Base-by-base conservation (phyloP, 2,888 invertebrate species). In the Mycogona germanica region DNA sequence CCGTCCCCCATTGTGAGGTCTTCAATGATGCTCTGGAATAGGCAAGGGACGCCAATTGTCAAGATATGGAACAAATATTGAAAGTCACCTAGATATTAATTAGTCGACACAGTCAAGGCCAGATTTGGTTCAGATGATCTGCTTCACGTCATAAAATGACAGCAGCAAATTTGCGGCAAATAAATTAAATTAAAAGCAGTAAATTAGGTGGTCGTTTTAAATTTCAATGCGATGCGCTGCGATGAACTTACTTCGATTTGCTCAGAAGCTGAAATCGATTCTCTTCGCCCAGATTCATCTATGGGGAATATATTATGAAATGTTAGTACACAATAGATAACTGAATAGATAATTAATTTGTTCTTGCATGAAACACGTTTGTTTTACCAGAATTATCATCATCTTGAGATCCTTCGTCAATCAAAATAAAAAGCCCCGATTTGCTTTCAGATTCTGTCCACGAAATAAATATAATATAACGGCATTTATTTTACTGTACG, bases 371-470 rank as follows among this genome's bases (percentile, higher is more conserved):
- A 30, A 29, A 47, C 28, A 19, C 7, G 19, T 14, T n/a, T 48
- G 21, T 23, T 23, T 5, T 29, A 53, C 53, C 53, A 5, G 47
- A 53, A 23, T 55, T 47, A 17, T 56, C 56, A 19, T 57, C 57
- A 48, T 57, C 57, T 48, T 55, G 55, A 5, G 57, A 57, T 12
- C 57, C 57, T 57, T 57, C 57, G 19, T 57, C 57, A 28, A 57
- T 54, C 19, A 57, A 50, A 28, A 57, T 57, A 52, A 57, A 57
- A 7, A 57, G 40, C 21, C 57, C 57, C 1, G 57, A 57, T 28
- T 57, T 48, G 3, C 47, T 47, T 52, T 57, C 55, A 37, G 32
- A 5, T 14, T 50, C 55, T 55, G n/a, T n/a, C n/a, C n/a, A n/a
- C n/a, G 35, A 25, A 44, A 46, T 29, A 37, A 48, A 51, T 49